Evolutionary conservation across 2,797 vertebrate genomes (phyloP), one percentile per base, ranked within the genome.

Genomic region (Eulemur rubriventer): DNA sequence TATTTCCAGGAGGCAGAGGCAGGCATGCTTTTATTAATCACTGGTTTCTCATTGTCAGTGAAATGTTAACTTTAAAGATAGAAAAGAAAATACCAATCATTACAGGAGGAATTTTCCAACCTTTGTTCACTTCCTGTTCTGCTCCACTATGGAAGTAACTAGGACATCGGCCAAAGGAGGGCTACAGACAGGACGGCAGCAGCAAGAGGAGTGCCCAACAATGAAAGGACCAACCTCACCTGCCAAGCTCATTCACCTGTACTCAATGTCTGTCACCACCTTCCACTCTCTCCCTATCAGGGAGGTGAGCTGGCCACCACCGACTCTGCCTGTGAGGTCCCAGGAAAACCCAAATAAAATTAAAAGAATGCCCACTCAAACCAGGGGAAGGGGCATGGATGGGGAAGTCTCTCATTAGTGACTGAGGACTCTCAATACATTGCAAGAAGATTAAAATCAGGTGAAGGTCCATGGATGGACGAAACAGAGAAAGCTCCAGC

Each of bases 11-110:
- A 95, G 91, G 46, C 85, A 96, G 50, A 95, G 91, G 46, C 89
- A 96, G 90, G 92, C 13, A 13, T 85, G 72, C 63, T 98, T 97
- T 96, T 92, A 89, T 87, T 94, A 94, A 92, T 79, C 6, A 33
- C 63, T 30, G n/a, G 17, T 57, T 94, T 82, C 83, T 63, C 46
- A 20, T 61, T 12, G 5, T 67, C 85, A 63, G 30, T 52, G 8
- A 52, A 69, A 87, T 73, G 69, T 46, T 85, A 76, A 82, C 70
- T 81, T 22, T 76, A 46, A 75, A 33, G 24, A 79, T 7, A 55
- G 67, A 69, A 33, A 24, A 82, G 55, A 69, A 50, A 85, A 59
- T 57, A 91, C 20, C 12, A 50, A 55, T 38, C 33, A 7, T 0
- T 18, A 63, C 57, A 48, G 87, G 73, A 88, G 41, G 50, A 75